Evolutionary conservation across 1,140 invertebrate genomes (phyloP), one percentile per base, ranked within the genome.

Genomic region (Elymnias hypermnestra): DNA sequence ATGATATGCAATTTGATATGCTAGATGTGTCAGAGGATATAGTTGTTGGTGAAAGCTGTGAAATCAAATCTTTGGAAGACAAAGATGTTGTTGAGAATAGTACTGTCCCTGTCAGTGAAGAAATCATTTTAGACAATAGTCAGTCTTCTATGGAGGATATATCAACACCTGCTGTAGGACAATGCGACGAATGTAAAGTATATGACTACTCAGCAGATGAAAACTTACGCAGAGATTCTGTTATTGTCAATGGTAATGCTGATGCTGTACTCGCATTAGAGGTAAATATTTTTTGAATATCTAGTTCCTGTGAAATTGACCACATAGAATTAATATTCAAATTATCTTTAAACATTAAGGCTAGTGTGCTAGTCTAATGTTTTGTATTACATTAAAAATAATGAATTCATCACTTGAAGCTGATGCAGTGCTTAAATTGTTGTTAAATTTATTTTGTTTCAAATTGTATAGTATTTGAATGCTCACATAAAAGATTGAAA

Each of bases 1-100:
- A 64, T 57, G 69, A 75, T 18, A 51, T 85, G 14, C 81, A 82
- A 14, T 64, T 79, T 54, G 78, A 83, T 41, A 83, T 85, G 78
- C 53, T 85, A 35, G 81, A 83, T 58, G 78, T 85, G 4, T 85
- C 78, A 2, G 82, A 83, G 57, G 82, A 85, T 36, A 85, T 85
- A 29, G 68, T 78, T 10, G 79, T 85, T 50, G 77, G 69, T 5
- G 75, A 78, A 28, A 63, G 40, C 23, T 79, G 62, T 56, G 78
- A 79, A 37, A 38, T 66, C 0, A 82, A 83, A 37, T 52, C 26
- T 23, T 22, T 26, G 23, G 58, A 57, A 38, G 69, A 71, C 26
- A 75, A 73, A 40, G 72, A 71, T 31, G 15, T 35, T 7, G 39
- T 52, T 13, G 60, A 56, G 22, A 62, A 40, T 40, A 22, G 46